These are phyloP conservation scores for Lycaena phlaeas DNA, from an alignment of 2,888 invertebrate species.

Conservation along the genomic window DNA sequence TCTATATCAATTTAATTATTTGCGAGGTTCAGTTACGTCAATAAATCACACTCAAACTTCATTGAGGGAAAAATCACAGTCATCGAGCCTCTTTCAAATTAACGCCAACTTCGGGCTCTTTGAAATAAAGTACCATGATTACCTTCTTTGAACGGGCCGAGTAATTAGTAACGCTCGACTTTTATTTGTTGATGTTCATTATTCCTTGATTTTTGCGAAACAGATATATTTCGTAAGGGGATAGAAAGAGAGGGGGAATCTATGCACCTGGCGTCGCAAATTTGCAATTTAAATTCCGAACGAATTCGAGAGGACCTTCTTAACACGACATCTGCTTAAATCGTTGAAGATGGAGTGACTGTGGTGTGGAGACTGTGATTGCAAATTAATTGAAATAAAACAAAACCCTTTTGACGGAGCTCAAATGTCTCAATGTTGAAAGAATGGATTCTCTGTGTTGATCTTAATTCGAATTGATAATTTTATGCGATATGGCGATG, in stretches of 20 bases:
- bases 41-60: conserved; percentile 63
- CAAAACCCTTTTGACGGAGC: conserved; percentile 40
- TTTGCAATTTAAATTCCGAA: conserved; percentile 73
- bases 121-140: conserved; percentile 68
- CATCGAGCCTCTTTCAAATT: conserved; percentile 68
- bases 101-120: conserved; percentile 66
- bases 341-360: conserved; percentile 65
- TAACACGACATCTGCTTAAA: conserved; percentile 74
- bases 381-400: conserved; percentile 67
- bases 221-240: conserved; percentile 36
- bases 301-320: conserved; percentile 69
- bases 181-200: conserved; percentile 74
- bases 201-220: conserved; percentile 59
- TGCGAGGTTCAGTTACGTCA: conserved; percentile 22
- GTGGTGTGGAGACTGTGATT: conserved; percentile 54
- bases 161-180: conserved; percentile 73
- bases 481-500: neutral
- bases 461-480: conserved; percentile 5
- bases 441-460: conserved; percentile 7
- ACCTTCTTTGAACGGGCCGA: conserved; percentile 57
- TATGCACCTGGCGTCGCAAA: conserved; percentile 69
- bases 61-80: conserved; percentile 61
- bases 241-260: conserved; percentile 41
- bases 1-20: too few relatives aligned
- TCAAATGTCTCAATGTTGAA: conserved; percentile 4